Evolutionary conservation across 2,888 invertebrate genomes (phyloP), one percentile per base, ranked within the genome.

Genomic region (Stenotaenia linearis): DNA sequence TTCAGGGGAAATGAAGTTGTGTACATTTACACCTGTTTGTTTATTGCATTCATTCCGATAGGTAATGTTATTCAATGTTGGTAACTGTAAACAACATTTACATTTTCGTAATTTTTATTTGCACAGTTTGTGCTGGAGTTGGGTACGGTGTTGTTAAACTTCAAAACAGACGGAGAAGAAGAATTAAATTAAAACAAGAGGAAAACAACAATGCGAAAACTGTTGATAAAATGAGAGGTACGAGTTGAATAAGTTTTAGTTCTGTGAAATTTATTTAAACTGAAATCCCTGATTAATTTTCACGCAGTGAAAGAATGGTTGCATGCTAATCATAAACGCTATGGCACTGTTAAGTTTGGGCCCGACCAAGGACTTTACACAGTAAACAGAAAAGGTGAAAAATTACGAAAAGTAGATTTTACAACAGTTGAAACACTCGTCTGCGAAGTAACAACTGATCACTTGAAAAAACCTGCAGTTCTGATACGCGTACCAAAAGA

Each of bases 11-110:
- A 97, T 84, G 98, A 98, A 86, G 89, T 98, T 80, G 94, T 96
- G n/a, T 99, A 95, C 88, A 97, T 98, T 84, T 97, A 97, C 87
- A 94, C 93, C 0, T 97, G 97, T 85, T 90, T 97, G 12, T 93
- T 95, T 82, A 89, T 99, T 61, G 93, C 92, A 0, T 94, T 97
- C 84, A 93, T 98, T 12, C 98, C 98, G 6, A 92, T 98, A 79
- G 82, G 89, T 89, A 82, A 85, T 86, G 84, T 30, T n/a, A n/a
- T n/a, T n/a, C n/a, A n/a, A n/a, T n/a, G n/a, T n/a, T n/a, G n/a
- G n/a, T n/a, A n/a, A n/a, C n/a, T n/a, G n/a, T n/a, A n/a, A n/a
- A n/a, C n/a, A n/a, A n/a, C n/a, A n/a, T n/a, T n/a, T n/a, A n/a
- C n/a, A n/a, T n/a, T n/a, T n/a, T n/a, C n/a, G n/a, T n/a, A n/a